Evolutionary conservation across 2,888 invertebrate genomes (phyloP).

Genomic region (Hirtodrosophila confusa): DNA sequence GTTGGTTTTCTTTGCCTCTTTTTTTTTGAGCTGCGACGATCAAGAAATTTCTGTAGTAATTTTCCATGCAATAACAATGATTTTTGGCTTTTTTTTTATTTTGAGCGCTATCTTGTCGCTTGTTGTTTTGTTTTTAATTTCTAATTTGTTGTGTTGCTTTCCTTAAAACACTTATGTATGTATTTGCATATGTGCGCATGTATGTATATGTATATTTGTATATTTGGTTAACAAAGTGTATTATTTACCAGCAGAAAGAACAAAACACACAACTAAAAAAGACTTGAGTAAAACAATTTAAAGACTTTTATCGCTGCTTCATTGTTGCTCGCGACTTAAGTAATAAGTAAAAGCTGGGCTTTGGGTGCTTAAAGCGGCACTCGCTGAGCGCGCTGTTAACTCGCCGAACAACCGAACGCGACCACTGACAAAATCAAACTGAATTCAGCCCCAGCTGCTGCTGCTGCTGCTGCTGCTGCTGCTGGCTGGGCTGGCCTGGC

Average conservation of each 20-base stretch:
- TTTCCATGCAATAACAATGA: slow-evolving; percentile 75
- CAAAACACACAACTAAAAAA: slow-evolving; percentile 45
- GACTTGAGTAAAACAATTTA: slow-evolving; percentile 43
- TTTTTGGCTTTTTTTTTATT: slow-evolving; percentile 45
- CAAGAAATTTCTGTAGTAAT: slow-evolving; percentile 70
- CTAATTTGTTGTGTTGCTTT: slow-evolving; percentile 9
- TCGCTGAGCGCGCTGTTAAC: slow-evolving; percentile 41
- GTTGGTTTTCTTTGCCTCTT: slow-evolving; percentile 37
- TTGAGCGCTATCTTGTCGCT: slow-evolving; percentile 21
- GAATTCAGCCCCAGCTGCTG: slow-evolving; percentile 54
- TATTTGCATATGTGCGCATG: too few relatives aligned
- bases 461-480: too few relatives aligned
- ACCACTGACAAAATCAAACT: slow-evolving; percentile 64
- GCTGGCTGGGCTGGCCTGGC: slow-evolving; percentile 37
- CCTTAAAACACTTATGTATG: slow-evolving; percentile 1
- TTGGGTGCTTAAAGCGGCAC: slow-evolving; percentile 40
- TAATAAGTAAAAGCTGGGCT: slow-evolving; percentile 52
- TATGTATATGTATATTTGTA: slow-evolving; percentile 1
- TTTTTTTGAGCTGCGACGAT: slow-evolving; percentile 30
- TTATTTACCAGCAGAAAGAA: slow-evolving; percentile 52
- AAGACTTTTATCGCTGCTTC: slow-evolving; percentile 39
- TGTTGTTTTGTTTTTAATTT: slow-evolving; percentile 16
- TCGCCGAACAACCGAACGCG: slow-evolving; percentile 63
- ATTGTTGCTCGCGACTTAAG: slow-evolving; percentile 32
- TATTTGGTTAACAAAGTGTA: slow-evolving; percentile 10